These are phyloP conservation scores for Ischnus inquisitorius DNA, from an alignment of 2,888 invertebrate species.

Conservation along the genomic window DNA sequence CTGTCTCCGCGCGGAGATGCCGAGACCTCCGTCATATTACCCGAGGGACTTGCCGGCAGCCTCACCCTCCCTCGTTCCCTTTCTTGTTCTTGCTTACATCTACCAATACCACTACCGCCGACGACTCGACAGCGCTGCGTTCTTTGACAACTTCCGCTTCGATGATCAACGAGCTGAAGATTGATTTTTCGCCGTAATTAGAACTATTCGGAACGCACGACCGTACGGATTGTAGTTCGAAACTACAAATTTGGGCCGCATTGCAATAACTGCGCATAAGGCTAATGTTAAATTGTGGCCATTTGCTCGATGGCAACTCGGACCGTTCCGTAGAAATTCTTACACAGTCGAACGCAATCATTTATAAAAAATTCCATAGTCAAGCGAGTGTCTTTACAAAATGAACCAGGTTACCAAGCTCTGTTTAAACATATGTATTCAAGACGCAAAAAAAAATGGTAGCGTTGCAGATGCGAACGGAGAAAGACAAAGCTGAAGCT, in stretches of 20 bases:
- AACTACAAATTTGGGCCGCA: no score
- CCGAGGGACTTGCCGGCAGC: constrained; percentile 53
- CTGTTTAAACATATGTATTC: no score
- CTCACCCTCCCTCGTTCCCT: constrained; percentile 36
- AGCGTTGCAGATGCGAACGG: no score
- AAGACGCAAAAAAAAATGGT: no score
- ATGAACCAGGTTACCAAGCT: no score
- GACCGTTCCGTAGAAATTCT: no score
- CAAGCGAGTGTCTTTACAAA: no score
- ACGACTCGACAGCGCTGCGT: not conserved
- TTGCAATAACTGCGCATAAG: no score
- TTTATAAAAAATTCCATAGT: no score
- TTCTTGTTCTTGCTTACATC: constrained; percentile 40
- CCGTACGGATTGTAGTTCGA: not conserved
- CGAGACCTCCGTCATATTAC: constrained; percentile 60
- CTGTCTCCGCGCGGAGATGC: constrained; percentile 73
- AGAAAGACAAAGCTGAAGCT: not conserved
- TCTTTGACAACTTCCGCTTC: constrained; percentile 51
- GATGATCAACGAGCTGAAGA: constrained; percentile 30
- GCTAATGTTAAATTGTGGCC: no score
- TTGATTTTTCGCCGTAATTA: constrained; percentile 66
- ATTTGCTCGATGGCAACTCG: no score
- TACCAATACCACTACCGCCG: constrained; percentile 23
- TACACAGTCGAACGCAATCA: no score
- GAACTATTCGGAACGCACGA: constrained; percentile 26